These are phyloP conservation scores for Amniataba percoides DNA, from an alignment of 2,797 vertebrate species.

Conservation along the genomic window DNA sequence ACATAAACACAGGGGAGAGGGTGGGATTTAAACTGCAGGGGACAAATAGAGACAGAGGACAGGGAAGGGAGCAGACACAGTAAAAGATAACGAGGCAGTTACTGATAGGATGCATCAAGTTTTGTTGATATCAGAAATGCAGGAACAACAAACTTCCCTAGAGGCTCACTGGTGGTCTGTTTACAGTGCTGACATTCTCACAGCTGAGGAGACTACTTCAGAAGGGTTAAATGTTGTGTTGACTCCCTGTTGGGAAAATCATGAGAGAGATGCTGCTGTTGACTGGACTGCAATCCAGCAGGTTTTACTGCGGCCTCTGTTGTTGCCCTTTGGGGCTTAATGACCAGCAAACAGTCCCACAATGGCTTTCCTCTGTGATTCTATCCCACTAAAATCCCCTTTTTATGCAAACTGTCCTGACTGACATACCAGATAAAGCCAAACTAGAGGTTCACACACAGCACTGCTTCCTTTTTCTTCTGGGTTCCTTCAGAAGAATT, in stretches of 20 bases:
- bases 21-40: constrained; percentile 22
- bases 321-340: constrained; percentile 66
- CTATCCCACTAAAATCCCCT: constrained; percentile 44
- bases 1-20: constrained; percentile 58
- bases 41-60: constrained; percentile 16
- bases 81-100: constrained; percentile 44
- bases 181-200: constrained; percentile 38
- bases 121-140: constrained; percentile 25
- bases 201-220: constrained; percentile 40
- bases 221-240: constrained; percentile 58
- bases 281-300: constrained; percentile 61
- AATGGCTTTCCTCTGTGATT: constrained; percentile 48
- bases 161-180: constrained; percentile 48
- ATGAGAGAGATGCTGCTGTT: constrained; percentile 67
- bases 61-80: constrained; percentile 28
- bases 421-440: constrained; percentile 44
- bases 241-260: constrained; percentile 66
- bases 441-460: constrained; percentile 30
- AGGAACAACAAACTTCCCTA: constrained; percentile 13
- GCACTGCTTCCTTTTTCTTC: constrained; percentile 15
- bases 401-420: constrained; percentile 46
- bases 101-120: constrained; percentile 37
- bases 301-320: constrained; percentile 66
- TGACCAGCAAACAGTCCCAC: constrained; percentile 62
- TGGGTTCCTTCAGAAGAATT: constrained; percentile 20